phyloP scores from a whole-genome alignment of 2,888 invertebrate species.

The Polydrusus tereticollis region DNA sequence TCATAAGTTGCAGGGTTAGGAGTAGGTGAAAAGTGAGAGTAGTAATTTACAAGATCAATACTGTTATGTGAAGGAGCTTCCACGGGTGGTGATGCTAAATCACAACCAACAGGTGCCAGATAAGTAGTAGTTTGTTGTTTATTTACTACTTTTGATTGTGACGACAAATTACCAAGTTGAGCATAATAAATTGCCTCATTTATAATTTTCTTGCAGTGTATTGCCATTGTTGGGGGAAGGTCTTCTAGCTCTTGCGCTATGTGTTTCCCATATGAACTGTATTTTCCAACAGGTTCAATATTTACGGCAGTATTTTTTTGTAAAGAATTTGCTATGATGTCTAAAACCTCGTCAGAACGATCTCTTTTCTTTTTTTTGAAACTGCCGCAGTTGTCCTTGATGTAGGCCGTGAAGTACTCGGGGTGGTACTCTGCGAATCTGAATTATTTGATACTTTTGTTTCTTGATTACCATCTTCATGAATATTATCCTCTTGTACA shows the following conservation, averaged over 20 bases:
- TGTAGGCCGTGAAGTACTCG: constrained; percentile 1
- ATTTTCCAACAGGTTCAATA: background rate
- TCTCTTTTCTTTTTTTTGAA: constrained; percentile 1
- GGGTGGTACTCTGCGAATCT: constrained; percentile 12
- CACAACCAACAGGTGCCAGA: background rate
- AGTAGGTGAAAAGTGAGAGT: no score
- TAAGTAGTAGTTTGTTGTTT: background rate
- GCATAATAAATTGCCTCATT: constrained; percentile 11
- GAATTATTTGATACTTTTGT: background rate
- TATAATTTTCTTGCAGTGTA: constrained; percentile 22
- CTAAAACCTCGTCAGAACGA: constrained; percentile 11
- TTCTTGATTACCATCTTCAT: background rate
- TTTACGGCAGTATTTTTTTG: constrained; percentile 4
- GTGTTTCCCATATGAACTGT: constrained; percentile 1
- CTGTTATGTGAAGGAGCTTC: no score
- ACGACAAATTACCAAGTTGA: background rate
- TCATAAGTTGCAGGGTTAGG: no score
- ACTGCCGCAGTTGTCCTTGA: background rate
- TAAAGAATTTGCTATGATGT: constrained; percentile 8
- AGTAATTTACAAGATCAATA: background rate
- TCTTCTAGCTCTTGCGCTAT: background rate
- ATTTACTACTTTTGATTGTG: background rate
- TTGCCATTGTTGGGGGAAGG: constrained; percentile 2
- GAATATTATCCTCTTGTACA: background rate
- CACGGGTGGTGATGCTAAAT: background rate